Conservation (phyloP, 2,888 invertebrate species). For the Zygothrica quintamaculata region DNA sequence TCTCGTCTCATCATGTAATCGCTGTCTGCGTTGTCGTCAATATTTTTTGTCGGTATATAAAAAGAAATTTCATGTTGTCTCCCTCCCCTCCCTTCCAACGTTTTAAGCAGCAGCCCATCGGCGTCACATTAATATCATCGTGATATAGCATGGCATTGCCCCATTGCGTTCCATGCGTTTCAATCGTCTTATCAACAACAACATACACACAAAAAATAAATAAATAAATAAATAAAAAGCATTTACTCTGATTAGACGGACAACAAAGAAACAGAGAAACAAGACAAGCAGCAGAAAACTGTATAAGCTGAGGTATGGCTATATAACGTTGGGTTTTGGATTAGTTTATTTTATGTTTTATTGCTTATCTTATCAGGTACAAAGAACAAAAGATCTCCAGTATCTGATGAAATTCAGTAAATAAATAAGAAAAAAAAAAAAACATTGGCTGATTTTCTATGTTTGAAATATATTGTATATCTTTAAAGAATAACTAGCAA, state of each 20-base stretch:
- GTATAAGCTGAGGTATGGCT: conserved; percentile 32
- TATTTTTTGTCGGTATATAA: conserved; percentile 31
- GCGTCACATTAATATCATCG: conserved; percentile 52
- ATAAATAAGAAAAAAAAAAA: too few relatives aligned
- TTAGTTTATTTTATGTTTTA: conserved; percentile 50
- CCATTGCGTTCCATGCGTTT: conserved; percentile 18
- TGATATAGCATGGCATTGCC: conserved; percentile 44
- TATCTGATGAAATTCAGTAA: too few relatives aligned
- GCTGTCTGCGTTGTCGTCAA: conserved; percentile 15
- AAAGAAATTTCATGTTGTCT: conserved; percentile 47
- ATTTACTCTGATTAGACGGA: conserved; percentile 48
- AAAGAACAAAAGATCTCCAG: conserved; percentile 12
- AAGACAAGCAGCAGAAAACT: conserved; percentile 7
- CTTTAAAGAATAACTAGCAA: too few relatives aligned
- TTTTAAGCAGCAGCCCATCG: conserved; percentile 35
- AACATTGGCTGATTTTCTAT: too few relatives aligned
- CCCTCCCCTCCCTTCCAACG: too few relatives aligned
- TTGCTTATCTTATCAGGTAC: conserved; percentile 58
- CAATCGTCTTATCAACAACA: conserved; percentile 40
- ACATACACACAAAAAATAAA: too few relatives aligned
- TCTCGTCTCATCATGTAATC: conserved; percentile 11
- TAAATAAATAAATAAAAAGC: too few relatives aligned
- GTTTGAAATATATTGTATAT: too few relatives aligned
- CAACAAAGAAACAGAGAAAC: conserved; percentile 24
- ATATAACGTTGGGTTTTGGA: conserved; percentile 39